Conservation (phyloP, 2,888 invertebrate genomes). For the Tenthredo notha region DNA sequence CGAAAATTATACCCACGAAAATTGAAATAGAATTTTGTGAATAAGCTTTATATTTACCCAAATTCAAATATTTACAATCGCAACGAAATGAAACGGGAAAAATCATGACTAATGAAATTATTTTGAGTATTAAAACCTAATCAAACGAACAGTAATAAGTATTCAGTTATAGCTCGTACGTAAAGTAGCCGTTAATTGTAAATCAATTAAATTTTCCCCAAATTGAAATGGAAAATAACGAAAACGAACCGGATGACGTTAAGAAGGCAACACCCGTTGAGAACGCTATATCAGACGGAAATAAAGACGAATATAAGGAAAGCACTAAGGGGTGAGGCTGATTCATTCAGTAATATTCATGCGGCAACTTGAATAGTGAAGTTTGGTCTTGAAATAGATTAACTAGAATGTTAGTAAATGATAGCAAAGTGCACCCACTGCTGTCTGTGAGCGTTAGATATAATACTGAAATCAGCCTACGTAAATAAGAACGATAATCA, state of each 20-base stretch:
- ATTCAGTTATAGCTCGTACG: background rate
- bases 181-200: background rate
- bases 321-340: slow-evolving; percentile 31
- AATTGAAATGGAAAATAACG: slow-evolving; percentile 43
- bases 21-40: slow-evolving; percentile 19
- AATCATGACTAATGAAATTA: background rate
- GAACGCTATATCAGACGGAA: slow-evolving; percentile 23
- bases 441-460: background rate
- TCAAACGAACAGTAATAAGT: background rate
- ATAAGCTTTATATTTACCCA: background rate
- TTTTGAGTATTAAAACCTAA: background rate
- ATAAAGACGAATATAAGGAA: slow-evolving; percentile 36
- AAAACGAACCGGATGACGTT: slow-evolving; percentile 45
- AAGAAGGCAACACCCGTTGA: slow-evolving; percentile 45
- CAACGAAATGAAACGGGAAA: background rate
- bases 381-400: slow-evolving; percentile 18
- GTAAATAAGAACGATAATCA: background rate
- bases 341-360: slow-evolving; percentile 34
- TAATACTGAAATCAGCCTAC: slow-evolving; percentile 35
- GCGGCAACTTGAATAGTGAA: background rate
- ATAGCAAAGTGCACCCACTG: slow-evolving; percentile 5
- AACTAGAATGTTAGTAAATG: slow-evolving; percentile 30
- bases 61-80: background rate
- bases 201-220: background rate
- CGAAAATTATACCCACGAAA: background rate